phyloP scores from a whole-genome alignment of 2,888 invertebrate species.

The Lochmaea crataegi region DNA sequence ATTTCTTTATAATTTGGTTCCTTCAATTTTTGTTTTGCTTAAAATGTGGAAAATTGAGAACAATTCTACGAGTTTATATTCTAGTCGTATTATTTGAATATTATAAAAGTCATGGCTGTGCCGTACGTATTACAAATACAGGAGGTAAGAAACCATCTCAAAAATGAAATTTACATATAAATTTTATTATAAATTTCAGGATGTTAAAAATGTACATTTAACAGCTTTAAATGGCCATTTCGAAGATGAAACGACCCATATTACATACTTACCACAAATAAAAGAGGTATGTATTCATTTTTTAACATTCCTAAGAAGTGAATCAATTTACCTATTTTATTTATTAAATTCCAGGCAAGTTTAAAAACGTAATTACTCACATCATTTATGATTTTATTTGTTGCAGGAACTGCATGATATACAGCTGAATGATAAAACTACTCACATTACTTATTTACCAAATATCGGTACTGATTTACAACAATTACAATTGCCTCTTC shows the following conservation, averaged over 20 bases:
- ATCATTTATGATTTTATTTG: not conserved
- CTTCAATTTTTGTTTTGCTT: not conserved
- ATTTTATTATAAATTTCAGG: slow-evolving; percentile 33
- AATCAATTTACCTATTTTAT: too few species aligned
- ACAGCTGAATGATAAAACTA: slow-evolving; percentile 15
- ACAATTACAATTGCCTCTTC: slow-evolving; percentile 18
- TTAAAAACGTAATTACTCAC: too few species aligned
- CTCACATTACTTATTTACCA: slow-evolving; percentile 26
- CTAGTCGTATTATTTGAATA: not conserved
- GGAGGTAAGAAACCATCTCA: slow-evolving; percentile 38
- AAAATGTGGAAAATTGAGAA: not conserved
- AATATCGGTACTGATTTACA: slow-evolving; percentile 16
- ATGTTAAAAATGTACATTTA: slow-evolving; percentile 39
- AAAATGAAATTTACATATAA: not conserved
- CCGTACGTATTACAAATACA: slow-evolving; percentile 42
- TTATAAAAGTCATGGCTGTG: slow-evolving; percentile 34
- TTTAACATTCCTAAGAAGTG: not conserved
- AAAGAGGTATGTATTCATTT: slow-evolving; percentile 19
- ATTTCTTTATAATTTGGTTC: not conserved
- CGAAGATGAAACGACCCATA: not conserved
- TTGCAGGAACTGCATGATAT: slow-evolving; percentile 19
- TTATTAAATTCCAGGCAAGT: too few species aligned
- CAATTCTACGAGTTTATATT: not conserved
- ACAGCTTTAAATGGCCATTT: slow-evolving; percentile 21
- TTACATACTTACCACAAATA: slow-evolving; percentile 34